Percentiles rank a stretch among this genome's conserved stretches.
phyloP scores from a whole-genome alignment of 2,113 vertebrate genomes.

The Pterocles gutturalis region DNA sequence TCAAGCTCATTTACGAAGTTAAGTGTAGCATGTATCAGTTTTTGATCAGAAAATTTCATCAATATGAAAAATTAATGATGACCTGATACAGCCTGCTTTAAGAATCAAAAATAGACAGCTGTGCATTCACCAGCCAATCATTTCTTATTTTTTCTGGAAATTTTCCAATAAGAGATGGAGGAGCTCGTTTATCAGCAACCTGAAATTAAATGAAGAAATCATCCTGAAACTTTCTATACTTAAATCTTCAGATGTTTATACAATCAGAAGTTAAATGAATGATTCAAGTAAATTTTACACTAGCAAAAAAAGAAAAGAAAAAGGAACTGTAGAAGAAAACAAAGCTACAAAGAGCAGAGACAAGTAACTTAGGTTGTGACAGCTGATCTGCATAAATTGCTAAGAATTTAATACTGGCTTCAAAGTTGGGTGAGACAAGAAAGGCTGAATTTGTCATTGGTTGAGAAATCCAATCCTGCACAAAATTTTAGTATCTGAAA shows the following conservation, averaged over 20 bases:
- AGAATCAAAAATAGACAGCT: neutral
- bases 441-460: neutral
- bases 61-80: neutral
- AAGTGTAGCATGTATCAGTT: neutral
- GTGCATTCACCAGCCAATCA: neutral
- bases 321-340: neutral
- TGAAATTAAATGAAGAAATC: constrained; percentile 6
- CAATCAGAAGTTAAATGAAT: neutral
- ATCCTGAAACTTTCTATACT: neutral
- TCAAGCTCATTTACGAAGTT: neutral
- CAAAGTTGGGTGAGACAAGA: neutral
- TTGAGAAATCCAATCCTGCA: neutral
- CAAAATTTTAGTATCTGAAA: neutral
- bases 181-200: neutral
- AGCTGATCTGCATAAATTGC: neutral
- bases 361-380: neutral
- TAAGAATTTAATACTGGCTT: neutral
- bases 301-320: neutral
- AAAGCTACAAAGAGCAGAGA: neutral
- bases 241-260: neutral
- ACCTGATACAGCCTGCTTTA: neutral
- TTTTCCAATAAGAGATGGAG: neutral
- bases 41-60: neutral
- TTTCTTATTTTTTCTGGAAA: neutral
- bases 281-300: neutral